Evolutionary conservation across 2,888 invertebrate genomes (phyloP), one percentile per base, ranked within the genome.

Genomic region (Disparrhopalites patrizii): DNA sequence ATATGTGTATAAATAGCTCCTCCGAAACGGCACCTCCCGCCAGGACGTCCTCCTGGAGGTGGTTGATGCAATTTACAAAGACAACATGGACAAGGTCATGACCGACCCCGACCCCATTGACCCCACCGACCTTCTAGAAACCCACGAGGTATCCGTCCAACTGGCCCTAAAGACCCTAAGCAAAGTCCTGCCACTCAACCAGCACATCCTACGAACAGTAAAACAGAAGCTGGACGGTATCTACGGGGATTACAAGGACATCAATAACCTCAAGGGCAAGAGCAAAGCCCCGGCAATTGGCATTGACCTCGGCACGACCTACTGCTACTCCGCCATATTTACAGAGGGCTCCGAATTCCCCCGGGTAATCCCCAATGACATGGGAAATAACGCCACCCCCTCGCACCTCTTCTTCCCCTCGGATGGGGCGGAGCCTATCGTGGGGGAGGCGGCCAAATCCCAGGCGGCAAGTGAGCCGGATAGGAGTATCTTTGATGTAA

Each of bases 401-500:
- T 18, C n/a, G 5, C 20, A 43, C n/a, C n/a, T 43, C 5, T 15
- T 20, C 15, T 43, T 43, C 43, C 43, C 43, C 5, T 10, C 13
- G 1, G 8, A 43, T 10, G 43, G 43, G n/a, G 43, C n/a, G 7
- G 43, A 43, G 4, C 5, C 20, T 43, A 20, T 43, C 20, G 43
- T 43, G 5, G 43, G 43, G n/a, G 43, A 43, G n/a, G n/a, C 15
- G 20, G 43, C 43, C 7, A 43, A 43, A 43, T 4, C 5, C n/a
- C 43, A 43, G 43, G 43, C 43, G 5, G 15, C 4, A 15, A 15
- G 5, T 5, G n/a, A 43, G n/a, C 20, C 43, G 4, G n/a, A 15
- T 5, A 43, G 20, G 15, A 20, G n/a, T 10, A 43, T 43, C 20
- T 43, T 43, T 0, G 96, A 97, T 84, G 95, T 93, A 76, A 87